Conservation (phyloP, 2,888 invertebrate genomes). For the Synergus laeviventris region DNA sequence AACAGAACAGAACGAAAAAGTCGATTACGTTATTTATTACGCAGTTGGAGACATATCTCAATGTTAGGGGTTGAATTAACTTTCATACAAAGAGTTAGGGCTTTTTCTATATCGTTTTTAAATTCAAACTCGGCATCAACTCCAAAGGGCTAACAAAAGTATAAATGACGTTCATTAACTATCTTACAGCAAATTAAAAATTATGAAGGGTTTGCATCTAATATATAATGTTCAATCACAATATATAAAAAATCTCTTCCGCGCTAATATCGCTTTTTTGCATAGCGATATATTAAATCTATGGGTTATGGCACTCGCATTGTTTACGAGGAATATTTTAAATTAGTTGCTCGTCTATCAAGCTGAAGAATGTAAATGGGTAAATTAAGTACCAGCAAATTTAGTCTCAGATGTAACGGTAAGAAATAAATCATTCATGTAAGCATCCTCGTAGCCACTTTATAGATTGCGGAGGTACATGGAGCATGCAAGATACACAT, state of each 20-base stretch:
- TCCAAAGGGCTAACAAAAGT: not conserved
- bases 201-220: not conserved
- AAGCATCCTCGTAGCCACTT: constrained; percentile 7
- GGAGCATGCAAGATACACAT: not conserved
- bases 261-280: not conserved
- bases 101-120: not conserved
- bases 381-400: constrained; percentile 37
- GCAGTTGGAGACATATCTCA: constrained; percentile 48
- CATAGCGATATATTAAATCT: not conserved
- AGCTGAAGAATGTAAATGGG: constrained; percentile 31
- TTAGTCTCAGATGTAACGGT: constrained; percentile 35
- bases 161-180: not conserved
- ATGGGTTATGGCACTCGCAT: not conserved
- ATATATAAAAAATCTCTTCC: constrained; percentile 1
- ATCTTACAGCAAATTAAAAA: not conserved
- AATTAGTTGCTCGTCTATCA: constrained; percentile 36
- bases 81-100: not conserved
- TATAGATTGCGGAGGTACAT: constrained; percentile 2
- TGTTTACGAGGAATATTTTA: constrained; percentile 37
- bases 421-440: constrained; percentile 39
- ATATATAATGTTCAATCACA: no score
- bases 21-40: constrained; percentile 47
- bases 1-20: constrained; percentile 25
- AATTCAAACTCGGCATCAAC: not conserved
- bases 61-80: constrained; percentile 7